Evolutionary conservation across 2,113 vertebrate genomes (phyloP).

Genomic region (Bubo bubo): DNA sequence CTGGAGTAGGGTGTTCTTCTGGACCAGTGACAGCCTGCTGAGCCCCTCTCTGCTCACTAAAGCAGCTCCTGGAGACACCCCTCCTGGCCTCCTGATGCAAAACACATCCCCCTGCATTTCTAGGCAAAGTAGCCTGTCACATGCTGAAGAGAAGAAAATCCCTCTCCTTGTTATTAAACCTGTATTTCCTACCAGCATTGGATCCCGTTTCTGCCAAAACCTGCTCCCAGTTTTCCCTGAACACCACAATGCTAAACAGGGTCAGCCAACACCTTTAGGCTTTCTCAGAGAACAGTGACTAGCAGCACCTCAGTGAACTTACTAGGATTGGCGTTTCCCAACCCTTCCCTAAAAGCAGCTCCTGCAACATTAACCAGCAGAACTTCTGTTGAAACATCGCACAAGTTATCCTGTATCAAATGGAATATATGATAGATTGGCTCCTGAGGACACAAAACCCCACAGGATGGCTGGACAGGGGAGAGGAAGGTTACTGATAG

Average conservation of each 20-base stretch:
- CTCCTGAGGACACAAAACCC: background rate
- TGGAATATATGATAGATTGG: fast-evolving
- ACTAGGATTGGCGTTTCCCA: fast-evolving
- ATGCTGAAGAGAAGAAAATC: background rate
- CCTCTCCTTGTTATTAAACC: background rate
- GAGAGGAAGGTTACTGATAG: background rate
- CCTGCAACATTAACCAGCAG: background rate
- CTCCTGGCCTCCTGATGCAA: fast-evolving
- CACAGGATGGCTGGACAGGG: background rate
- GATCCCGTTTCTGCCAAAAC: background rate
- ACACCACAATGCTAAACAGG: background rate
- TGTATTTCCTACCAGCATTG: background rate
- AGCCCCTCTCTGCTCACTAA: background rate
- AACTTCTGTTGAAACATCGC: background rate
- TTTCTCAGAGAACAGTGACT: background rate
- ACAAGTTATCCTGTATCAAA: background rate
- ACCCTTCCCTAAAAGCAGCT: background rate
- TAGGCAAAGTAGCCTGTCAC: fast-evolving
- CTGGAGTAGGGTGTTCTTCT: background rate
- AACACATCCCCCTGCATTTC: background rate
- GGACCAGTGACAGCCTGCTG: background rate
- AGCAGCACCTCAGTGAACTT: background rate
- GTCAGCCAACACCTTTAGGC: background rate
- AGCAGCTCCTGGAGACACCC: background rate
- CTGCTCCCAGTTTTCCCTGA: background rate